Evolutionary conservation across 2,113 vertebrate species (phyloP).

Genomic region (Sminthopsis crassicaudata): DNA sequence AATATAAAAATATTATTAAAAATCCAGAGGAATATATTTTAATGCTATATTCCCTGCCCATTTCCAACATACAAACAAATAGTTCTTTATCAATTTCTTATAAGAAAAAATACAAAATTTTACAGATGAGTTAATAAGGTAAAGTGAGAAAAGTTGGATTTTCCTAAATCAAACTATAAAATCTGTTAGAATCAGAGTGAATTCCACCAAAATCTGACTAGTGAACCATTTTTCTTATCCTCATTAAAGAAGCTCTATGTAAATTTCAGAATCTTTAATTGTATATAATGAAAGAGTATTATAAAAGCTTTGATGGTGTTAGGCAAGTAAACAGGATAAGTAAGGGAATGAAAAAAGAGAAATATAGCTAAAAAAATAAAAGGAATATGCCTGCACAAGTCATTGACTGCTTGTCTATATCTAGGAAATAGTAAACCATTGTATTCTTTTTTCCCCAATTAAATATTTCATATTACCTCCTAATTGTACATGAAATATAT

Average conservation of each 20-base stretch:
- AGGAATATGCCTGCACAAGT: not conserved
- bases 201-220: not conserved
- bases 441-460: not conserved
- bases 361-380: not conserved
- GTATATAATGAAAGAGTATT: not conserved
- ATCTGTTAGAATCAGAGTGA: not conserved
- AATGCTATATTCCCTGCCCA: not conserved
- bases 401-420: not conserved
- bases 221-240: not conserved
- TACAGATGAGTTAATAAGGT: not conserved
- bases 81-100: not conserved
- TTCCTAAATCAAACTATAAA: not conserved
- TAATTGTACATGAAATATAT: not conserved
- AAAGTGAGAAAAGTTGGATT: not conserved
- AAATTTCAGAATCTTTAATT: not conserved
- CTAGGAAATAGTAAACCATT: not conserved
- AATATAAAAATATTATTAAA: not conserved
- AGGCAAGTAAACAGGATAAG: not conserved
- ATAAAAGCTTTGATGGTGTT: not conserved
- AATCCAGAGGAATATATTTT: not conserved
- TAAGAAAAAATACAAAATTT: not conserved
- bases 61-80: fast-evolving
- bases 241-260: not conserved
- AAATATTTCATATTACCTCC: not conserved
- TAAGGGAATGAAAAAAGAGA: not conserved